These are phyloP conservation scores for Pimephales promelas DNA, from an alignment of 2,113 vertebrate species.

Conservation along the genomic window DNA sequence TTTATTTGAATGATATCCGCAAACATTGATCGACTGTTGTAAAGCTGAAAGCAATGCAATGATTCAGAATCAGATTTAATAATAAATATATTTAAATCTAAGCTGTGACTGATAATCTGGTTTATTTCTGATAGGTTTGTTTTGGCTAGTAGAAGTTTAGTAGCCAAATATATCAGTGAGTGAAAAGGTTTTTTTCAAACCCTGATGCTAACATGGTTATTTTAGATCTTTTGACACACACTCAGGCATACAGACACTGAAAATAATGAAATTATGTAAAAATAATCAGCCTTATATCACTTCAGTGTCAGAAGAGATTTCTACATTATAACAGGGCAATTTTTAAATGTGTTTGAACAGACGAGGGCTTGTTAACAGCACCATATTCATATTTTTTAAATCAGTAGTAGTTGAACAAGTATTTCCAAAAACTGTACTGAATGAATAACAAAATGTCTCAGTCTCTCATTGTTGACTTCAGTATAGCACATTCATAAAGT, in stretches of 20 bases:
- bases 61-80: too few species aligned
- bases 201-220: not conserved
- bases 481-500: not conserved
- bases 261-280: too few species aligned
- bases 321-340: not conserved
- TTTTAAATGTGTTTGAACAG: not conserved
- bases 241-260: too few species aligned
- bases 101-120: too few species aligned
- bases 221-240: not conserved
- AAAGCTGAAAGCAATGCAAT: too few species aligned
- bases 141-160: too few species aligned
- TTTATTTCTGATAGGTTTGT: too few species aligned
- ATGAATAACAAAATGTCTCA: not conserved
- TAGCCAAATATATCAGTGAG: too few species aligned
- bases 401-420: not conserved
- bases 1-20: too few species aligned
- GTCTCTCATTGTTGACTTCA: not conserved
- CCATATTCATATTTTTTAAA: not conserved
- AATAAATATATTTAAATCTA: too few species aligned
- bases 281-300: not conserved
- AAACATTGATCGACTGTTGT: too few species aligned
- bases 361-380: not conserved
- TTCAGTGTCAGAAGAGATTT: not conserved
- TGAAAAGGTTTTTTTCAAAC: too few species aligned
- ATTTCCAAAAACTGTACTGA: not conserved